A percentile compares a stretch with the other conserved stretches of the same genome.
Evolutionary conservation across 2,888 invertebrate species (phyloP).

Genomic region (Rhyacophila evoluta): DNA sequence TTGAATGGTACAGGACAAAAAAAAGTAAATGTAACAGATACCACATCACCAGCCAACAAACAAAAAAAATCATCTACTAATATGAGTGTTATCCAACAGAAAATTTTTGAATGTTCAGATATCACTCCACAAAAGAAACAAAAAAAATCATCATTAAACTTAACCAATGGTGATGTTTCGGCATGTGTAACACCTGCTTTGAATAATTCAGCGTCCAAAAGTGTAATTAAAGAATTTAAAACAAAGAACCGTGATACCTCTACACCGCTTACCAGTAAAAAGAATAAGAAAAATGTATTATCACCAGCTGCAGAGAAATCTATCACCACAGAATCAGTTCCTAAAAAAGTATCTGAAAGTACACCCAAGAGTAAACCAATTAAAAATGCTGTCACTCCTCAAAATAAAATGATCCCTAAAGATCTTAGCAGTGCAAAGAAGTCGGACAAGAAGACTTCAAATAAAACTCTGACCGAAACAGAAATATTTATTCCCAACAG

Average conservation of each 20-base stretch:
- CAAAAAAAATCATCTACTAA: not conserved
- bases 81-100: conserved; percentile 55
- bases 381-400: not conserved
- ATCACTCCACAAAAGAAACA: not conserved
- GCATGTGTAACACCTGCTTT: not conserved
- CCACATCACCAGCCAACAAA: not conserved
- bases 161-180: not conserved
- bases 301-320: not conserved
- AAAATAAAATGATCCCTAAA: conserved; percentile 10
- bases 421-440: not conserved
- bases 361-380: not conserved
- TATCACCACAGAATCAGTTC: not conserved
- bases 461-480: not conserved
- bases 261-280: conserved; percentile 23
- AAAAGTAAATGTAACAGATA: not conserved
- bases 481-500: conserved; percentile 10
- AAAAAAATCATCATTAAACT: not conserved
- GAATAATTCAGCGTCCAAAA: not conserved
- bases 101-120: conserved; percentile 53
- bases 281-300: not conserved
- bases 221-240: not conserved
- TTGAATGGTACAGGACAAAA: not conserved
- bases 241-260: not conserved
- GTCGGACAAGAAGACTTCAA: not conserved
- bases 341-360: not conserved